These are phyloP conservation scores for Puffinus mauretanicus DNA, from an alignment of 2,113 vertebrate species.

Conservation along the genomic window DNA sequence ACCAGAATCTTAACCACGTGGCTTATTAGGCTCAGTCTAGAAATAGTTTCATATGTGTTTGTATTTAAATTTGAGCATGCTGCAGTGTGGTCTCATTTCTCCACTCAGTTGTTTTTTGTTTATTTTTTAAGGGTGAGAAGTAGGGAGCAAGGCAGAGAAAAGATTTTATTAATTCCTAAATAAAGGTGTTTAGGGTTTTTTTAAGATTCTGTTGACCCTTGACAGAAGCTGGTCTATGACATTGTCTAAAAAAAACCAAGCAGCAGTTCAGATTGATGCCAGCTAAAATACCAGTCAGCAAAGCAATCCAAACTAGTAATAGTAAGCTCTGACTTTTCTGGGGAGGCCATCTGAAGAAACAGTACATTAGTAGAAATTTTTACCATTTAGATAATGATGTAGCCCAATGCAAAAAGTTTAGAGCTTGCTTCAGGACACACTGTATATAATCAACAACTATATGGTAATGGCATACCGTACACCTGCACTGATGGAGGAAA, in stretches of 20 bases:
- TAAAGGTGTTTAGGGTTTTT: background rate
- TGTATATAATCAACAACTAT: background rate
- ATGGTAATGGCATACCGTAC: background rate
- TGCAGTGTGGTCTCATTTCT: background rate
- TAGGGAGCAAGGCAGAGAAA: background rate
- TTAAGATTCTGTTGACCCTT: background rate
- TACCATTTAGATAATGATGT: background rate
- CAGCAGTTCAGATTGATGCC: background rate
- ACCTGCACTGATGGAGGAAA: background rate
- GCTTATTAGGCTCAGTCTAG: background rate
- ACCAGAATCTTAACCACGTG: background rate
- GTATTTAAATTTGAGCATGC: background rate
- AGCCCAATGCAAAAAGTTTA: background rate
- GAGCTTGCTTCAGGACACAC: background rate
- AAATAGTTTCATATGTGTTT: background rate
- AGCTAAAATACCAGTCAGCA: background rate
- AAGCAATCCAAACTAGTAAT: background rate
- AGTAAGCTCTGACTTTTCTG: background rate
- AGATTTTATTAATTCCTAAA: background rate
- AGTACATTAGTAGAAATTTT: background rate
- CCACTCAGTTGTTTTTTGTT: accelerated
- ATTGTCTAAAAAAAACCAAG: background rate
- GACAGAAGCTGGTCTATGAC: background rate
- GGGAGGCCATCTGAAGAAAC: background rate
- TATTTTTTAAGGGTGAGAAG: background rate